Conservation (phyloP, 2,113 vertebrate species). For the Aegithalos caudatus region DNA sequence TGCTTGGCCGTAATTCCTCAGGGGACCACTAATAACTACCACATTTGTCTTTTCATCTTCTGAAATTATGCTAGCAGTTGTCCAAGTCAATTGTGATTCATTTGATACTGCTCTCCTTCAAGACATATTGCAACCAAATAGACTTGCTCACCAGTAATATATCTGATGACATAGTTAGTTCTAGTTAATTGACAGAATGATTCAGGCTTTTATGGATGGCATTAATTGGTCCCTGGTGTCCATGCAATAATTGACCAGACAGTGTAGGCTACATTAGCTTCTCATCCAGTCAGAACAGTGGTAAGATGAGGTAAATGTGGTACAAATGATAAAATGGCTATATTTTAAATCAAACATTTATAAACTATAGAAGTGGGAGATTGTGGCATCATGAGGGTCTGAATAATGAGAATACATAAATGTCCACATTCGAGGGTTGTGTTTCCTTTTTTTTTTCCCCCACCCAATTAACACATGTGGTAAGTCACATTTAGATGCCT, state of each 20-base stretch:
- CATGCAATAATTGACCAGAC: slow-evolving; percentile 85
- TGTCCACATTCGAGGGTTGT: slow-evolving; percentile 28
- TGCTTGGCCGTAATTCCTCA: slow-evolving; percentile 89
- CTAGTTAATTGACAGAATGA: slow-evolving; percentile 98
- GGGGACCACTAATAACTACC: slow-evolving; percentile 94
- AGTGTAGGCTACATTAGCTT: slow-evolving; percentile 79
- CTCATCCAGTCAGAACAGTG: slow-evolving; percentile 75
- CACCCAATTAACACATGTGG: slow-evolving; percentile 61
- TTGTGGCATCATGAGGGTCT: slow-evolving; percentile 59
- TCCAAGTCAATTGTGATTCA: slow-evolving; percentile 88
- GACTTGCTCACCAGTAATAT: slow-evolving; percentile 91
- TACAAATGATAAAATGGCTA: slow-evolving; percentile 85
- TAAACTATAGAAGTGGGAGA: slow-evolving; percentile 63
- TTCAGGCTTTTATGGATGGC: slow-evolving; percentile 89
- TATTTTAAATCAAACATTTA: slow-evolving; percentile 82
- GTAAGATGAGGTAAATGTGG: slow-evolving; percentile 82
- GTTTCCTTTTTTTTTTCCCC: not conserved
- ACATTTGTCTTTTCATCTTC: slow-evolving; percentile 88
- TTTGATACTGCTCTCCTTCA: slow-evolving; percentile 86
- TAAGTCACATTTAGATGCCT: slow-evolving; percentile 59
- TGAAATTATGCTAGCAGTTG: slow-evolving; percentile 93
- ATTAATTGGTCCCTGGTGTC: slow-evolving; percentile 96
- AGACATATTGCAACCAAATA: slow-evolving; percentile 89
- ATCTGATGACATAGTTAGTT: slow-evolving; percentile 96
- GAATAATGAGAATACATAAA: slow-evolving; percentile 67